Evolutionary conservation across 1,140 invertebrate genomes (phyloP).

Genomic region (Orussus abietinus): DNA sequence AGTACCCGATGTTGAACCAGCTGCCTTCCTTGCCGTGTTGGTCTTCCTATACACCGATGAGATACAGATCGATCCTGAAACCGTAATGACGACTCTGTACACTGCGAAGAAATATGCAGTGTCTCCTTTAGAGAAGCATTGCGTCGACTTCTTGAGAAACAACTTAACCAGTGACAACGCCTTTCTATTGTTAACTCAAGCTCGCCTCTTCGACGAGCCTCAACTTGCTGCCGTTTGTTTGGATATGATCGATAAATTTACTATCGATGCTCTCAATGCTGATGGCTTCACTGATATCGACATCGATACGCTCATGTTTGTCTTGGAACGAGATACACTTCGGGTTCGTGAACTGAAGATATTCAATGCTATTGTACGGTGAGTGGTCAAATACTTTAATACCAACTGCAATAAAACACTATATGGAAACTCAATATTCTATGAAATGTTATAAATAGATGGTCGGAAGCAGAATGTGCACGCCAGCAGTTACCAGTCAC

Average conservation of each 20-base stretch:
- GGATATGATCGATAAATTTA: constrained; percentile 84
- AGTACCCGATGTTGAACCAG: constrained; percentile 79
- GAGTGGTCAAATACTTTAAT: background rate
- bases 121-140: constrained; percentile 76
- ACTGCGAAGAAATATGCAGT: constrained; percentile 87
- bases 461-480: constrained; percentile 77
- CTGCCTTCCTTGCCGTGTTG: constrained; percentile 68
- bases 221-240: constrained; percentile 75
- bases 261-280: constrained; percentile 73
- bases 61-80: constrained; percentile 81
- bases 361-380: constrained; percentile 67
- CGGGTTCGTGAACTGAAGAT: constrained; percentile 78
- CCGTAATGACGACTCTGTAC: constrained; percentile 83
- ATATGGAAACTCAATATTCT: constrained; percentile 8
- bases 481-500: constrained; percentile 63
- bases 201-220: constrained; percentile 78
- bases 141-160: constrained; percentile 79
- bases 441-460: constrained; percentile 49
- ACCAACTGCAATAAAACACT: constrained; percentile 3
- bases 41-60: constrained; percentile 81
- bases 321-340: constrained; percentile 79
- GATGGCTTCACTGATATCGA: constrained; percentile 89
- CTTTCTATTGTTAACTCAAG: constrained; percentile 77
- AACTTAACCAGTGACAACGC: constrained; percentile 81
- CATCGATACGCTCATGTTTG: constrained; percentile 73